A percentile compares a stretch with the other conserved stretches of the same genome.
These are phyloP conservation scores for Ceratitis capitata DNA, from an alignment of 1,140 invertebrate genomes.

Conservation along the genomic window DNA sequence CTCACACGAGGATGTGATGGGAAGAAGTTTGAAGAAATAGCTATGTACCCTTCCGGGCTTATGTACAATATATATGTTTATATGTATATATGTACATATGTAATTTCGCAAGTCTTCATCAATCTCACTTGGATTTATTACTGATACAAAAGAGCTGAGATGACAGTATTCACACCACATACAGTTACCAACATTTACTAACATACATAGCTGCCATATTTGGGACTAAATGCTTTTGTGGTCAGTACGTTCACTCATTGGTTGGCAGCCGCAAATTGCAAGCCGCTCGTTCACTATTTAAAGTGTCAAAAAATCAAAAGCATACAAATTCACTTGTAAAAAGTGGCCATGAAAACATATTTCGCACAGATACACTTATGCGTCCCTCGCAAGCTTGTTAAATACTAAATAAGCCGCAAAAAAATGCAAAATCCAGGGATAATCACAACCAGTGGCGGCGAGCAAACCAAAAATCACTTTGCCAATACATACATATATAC, in stretches of 20 bases:
- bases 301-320: conserved; percentile 23
- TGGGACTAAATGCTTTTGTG: conserved; percentile 3
- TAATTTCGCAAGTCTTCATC: too few species aligned
- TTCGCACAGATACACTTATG: neutral
- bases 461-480: neutral
- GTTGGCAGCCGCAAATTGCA: neutral
- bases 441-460: neutral
- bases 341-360: conserved; percentile 31
- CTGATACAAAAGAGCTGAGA: neutral
- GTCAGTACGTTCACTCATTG: neutral
- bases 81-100: neutral
- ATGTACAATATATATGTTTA: neutral
- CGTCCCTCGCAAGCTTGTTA: too few species aligned
- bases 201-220: neutral
- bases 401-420: too few species aligned
- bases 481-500: neutral
- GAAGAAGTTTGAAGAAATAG: neutral
- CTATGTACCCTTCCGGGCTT: neutral
- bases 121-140: too few species aligned
- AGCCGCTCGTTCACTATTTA: neutral
- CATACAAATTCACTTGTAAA: neutral
- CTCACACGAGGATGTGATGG: neutral
- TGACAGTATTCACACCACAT: neutral
- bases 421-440: too few species aligned
- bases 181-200: too few species aligned